phyloP scores from a whole-genome alignment of 1,140 invertebrate genomes.

The Meteorus sp. region DNA sequence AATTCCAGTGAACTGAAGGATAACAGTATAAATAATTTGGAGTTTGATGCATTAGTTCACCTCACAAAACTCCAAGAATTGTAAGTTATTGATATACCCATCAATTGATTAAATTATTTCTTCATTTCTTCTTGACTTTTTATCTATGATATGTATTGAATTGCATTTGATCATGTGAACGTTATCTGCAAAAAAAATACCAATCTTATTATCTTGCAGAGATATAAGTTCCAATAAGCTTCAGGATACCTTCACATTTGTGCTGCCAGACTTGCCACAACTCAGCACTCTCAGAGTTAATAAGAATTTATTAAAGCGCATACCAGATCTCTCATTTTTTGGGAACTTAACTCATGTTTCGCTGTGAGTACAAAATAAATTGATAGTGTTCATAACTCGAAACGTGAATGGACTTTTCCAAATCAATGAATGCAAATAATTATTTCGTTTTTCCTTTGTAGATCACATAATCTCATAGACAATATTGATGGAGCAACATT shows the following conservation, averaged over 20 bases:
- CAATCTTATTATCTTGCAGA: constrained; percentile 42
- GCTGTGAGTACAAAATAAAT: constrained; percentile 41
- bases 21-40: constrained; percentile 48
- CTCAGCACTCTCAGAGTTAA: constrained; percentile 55
- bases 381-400: constrained; percentile 29
- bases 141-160: too few species aligned
- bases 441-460: constrained; percentile 41
- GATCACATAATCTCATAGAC: constrained; percentile 67
- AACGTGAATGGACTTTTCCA: constrained; percentile 31
- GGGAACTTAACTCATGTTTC: constrained; percentile 47
- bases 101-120: too few species aligned
- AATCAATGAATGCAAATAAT: constrained; percentile 45
- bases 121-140: too few species aligned
- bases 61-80: constrained; percentile 44
- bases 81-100: too few species aligned
- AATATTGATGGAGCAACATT: constrained; percentile 65
- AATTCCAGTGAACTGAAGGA: constrained; percentile 39
- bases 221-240: constrained; percentile 52
- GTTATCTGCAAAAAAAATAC: too few species aligned
- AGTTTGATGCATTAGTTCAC: constrained; percentile 42
- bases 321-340: constrained; percentile 45
- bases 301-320: constrained; percentile 48
- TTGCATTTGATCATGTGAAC: too few species aligned
- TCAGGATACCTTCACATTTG: constrained; percentile 49
- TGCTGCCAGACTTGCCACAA: constrained; percentile 48